Evolutionary conservation across 2,888 invertebrate genomes (phyloP).

Genomic region (Ophioninae sp.): DNA sequence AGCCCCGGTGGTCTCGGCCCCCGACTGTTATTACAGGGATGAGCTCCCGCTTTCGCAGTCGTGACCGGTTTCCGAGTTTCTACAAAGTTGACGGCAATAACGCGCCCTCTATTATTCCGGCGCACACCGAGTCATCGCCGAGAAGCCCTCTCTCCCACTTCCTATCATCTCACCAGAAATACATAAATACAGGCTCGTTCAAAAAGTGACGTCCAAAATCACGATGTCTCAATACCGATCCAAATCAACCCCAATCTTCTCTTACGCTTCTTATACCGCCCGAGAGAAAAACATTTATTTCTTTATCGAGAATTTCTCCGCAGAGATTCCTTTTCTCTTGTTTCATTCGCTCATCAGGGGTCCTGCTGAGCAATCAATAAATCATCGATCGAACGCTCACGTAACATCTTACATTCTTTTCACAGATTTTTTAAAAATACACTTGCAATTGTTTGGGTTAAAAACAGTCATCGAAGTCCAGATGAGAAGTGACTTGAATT

Average conservation of each 20-base stretch:
- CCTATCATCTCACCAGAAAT: slow-evolving; percentile 1
- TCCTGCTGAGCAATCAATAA: no score
- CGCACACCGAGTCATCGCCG: slow-evolving; percentile 1
- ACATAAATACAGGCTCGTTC: not conserved
- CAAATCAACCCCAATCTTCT: no score
- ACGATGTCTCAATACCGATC: not conserved
- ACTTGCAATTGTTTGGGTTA: no score
- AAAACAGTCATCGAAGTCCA: no score
- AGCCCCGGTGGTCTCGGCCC: slow-evolving; percentile 20
- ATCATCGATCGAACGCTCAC: no score
- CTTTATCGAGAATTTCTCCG: no score
- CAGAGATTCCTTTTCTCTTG: no score
- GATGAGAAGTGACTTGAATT: no score
- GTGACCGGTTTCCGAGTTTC: slow-evolving; percentile 58
- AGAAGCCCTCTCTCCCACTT: slow-evolving; percentile 7
- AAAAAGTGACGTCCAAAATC: not conserved
- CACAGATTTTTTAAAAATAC: no score
- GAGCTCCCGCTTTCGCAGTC: slow-evolving; percentile 40
- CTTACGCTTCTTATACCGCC: not conserved
- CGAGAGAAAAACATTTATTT: not conserved
- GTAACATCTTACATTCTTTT: no score
- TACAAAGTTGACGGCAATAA: slow-evolving; percentile 55
- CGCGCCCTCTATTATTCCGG: slow-evolving; percentile 40
- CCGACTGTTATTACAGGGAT: slow-evolving; percentile 43
- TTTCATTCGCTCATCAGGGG: no score